A percentile compares a stretch with the other conserved stretches of the same genome.
Conservation (phyloP, 2,888 invertebrate species). For the Choreutis nemorana region DNA sequence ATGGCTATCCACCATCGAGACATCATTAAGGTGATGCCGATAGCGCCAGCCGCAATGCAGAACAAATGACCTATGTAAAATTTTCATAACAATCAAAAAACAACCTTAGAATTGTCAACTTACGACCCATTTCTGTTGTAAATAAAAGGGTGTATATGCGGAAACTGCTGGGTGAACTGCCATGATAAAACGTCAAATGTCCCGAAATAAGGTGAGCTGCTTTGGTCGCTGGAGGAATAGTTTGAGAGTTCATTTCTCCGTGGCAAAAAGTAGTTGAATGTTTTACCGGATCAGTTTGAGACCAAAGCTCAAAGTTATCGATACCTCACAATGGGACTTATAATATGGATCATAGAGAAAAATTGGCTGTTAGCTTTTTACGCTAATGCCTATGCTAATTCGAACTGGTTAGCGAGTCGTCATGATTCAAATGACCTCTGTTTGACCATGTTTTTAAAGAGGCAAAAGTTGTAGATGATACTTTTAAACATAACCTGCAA, state of each 20-base stretch:
- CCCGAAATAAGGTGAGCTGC: slow-evolving; percentile 30
- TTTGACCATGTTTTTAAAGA: neutral
- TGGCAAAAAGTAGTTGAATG: too few species aligned
- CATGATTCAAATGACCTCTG: too few species aligned
- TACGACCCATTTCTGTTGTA: slow-evolving; percentile 18
- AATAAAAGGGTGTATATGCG: slow-evolving; percentile 28
- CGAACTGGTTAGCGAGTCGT: too few species aligned
- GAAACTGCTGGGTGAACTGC: slow-evolving; percentile 16
- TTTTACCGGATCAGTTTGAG: slow-evolving; percentile 53
- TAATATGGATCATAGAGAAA: slow-evolving; percentile 53
- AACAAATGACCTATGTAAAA: slow-evolving; percentile 28
- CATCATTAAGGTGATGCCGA: slow-evolving; percentile 68
- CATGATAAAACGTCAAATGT: slow-evolving; percentile 59
- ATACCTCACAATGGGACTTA: slow-evolving; percentile 50
- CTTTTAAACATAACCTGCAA: neutral
- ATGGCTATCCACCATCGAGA: slow-evolving; percentile 67
- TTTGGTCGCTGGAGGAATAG: slow-evolving; percentile 31
- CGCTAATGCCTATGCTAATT: too few species aligned
- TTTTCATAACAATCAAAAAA: slow-evolving; percentile 17
- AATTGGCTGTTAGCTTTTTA: too few species aligned
- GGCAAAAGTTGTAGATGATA: neutral
- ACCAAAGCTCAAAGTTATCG: slow-evolving; percentile 51
- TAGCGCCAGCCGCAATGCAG: slow-evolving; percentile 47
- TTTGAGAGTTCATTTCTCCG: slow-evolving; percentile 33
- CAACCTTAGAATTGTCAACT: slow-evolving; percentile 20